phyloP scores from a whole-genome alignment of 2,888 invertebrate species.

The Seira sanloemensis region DNA sequence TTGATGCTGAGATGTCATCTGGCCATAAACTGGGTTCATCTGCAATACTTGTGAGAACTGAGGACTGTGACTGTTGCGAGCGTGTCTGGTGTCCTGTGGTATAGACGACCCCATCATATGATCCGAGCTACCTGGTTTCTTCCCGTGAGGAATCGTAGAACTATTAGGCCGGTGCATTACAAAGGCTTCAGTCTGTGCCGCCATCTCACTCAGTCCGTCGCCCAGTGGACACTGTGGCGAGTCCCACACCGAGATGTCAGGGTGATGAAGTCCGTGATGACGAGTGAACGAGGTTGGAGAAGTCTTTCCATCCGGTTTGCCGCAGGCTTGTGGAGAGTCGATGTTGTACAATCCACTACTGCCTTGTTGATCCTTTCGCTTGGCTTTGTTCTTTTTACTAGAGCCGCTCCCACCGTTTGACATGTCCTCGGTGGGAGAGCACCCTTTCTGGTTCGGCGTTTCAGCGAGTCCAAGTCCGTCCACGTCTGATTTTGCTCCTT shows the following conservation, averaged over 20 bases:
- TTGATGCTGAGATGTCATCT: constrained; percentile 38
- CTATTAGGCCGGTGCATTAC: constrained; percentile 62
- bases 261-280: constrained; percentile 20
- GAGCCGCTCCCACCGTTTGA: neutral
- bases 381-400: constrained; percentile 39
- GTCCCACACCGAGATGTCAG: constrained; percentile 68
- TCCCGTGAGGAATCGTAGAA: neutral
- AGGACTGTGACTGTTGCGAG: constrained; percentile 48
- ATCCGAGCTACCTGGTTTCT: constrained; percentile 41
- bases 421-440: constrained; percentile 11
- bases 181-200: constrained; percentile 69
- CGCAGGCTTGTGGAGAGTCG: neutral
- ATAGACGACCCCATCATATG: constrained; percentile 30
- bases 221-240: constrained; percentile 62
- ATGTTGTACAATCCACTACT: neutral
- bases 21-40: constrained; percentile 15
- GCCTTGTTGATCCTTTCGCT: constrained; percentile 55
- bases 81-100: constrained; percentile 5
- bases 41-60: constrained; percentile 48
- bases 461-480: neutral
- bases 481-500: neutral
- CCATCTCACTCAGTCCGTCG: constrained; percentile 70
- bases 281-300: constrained; percentile 30
- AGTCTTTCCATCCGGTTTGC: constrained; percentile 30
- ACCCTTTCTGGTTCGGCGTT: constrained; percentile 21